These are phyloP conservation scores for Scrobipalpa costella DNA, from an alignment of 2,888 invertebrate species.

Conservation along the genomic window DNA sequence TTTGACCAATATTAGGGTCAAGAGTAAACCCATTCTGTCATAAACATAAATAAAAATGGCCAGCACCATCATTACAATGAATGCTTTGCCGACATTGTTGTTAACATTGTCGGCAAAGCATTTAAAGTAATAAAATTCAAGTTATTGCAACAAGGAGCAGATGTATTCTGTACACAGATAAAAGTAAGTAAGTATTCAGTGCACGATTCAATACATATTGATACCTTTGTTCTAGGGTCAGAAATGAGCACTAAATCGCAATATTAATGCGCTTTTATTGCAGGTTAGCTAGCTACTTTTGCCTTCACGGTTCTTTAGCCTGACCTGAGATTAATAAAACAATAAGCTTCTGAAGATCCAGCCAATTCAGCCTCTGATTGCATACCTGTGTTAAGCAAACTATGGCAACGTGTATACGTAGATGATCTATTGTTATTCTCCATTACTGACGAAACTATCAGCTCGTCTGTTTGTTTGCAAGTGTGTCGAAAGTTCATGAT, in stretches of 20 bases:
- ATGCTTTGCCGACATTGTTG: not conserved
- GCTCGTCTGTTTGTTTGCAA: constrained; percentile 37
- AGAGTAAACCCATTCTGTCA: not conserved
- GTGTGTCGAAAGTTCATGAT: constrained; percentile 31
- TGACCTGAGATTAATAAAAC: constrained; percentile 17
- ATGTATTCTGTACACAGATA: not conserved
- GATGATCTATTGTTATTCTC: constrained; percentile 75
- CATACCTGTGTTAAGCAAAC: constrained; percentile 28
- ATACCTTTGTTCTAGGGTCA: not conserved
- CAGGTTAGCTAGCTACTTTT: not conserved
- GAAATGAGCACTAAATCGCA: constrained; percentile 1
- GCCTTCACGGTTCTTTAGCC: constrained; percentile 17
- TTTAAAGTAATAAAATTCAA: not conserved
- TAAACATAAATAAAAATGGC: not conserved
- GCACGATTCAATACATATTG: not conserved
- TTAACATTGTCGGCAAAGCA: too few relatives aligned
- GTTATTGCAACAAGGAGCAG: not conserved
- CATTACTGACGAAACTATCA: constrained; percentile 60
- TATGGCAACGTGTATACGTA: constrained; percentile 33
- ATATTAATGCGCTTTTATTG: not conserved
- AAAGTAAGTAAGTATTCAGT: not conserved
- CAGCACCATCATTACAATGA: not conserved
- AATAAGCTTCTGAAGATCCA: constrained; percentile 20
- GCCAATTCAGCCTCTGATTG: constrained; percentile 17
- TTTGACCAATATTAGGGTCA: constrained; percentile 6